These are phyloP conservation scores for Sanderia malayensis DNA, from an alignment of 30 jellyfish, hydroid and myxozoan genomes.

Conservation along the genomic window DNA sequence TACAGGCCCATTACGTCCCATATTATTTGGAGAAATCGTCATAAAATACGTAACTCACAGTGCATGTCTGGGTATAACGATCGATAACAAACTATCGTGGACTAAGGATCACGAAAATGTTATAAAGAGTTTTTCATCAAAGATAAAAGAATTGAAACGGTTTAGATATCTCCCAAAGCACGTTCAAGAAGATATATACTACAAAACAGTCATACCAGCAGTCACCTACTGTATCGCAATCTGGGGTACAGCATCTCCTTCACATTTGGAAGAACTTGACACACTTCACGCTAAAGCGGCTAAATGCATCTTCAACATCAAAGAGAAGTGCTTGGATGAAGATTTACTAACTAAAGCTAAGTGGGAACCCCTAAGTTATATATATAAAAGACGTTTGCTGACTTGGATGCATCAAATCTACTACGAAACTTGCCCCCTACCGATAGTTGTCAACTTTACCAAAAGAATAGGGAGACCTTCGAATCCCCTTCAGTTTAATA, in stretches of 20 bases:
- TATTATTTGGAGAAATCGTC: neutral
- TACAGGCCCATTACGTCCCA: constrained; percentile 36
- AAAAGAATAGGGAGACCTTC: too few species aligned
- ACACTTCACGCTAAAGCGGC: constrained; percentile 28
- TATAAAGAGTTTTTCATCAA: neutral
- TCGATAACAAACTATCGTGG: constrained; percentile 34
- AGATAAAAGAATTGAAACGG: neutral
- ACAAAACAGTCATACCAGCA: constrained; percentile 12
- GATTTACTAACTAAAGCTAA: constrained; percentile 5
- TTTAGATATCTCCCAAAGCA: neutral
- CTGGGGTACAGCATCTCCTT: constrained; percentile 46
- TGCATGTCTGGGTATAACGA: constrained; percentile 33
- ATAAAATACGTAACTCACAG: constrained; percentile 15
- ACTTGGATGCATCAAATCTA: too few species aligned
- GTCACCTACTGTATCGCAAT: constrained; percentile 17
- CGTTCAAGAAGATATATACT: neutral
- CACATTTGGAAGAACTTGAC: constrained; percentile 7
- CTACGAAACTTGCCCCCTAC: too few species aligned
- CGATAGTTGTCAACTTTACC: too few species aligned
- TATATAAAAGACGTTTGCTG: too few species aligned
- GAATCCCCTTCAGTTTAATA: neutral
- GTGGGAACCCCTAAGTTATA: constrained; percentile 6
- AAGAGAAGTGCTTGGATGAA: constrained; percentile 8
- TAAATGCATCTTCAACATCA: constrained; percentile 6
- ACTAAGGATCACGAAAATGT: neutral